These are phyloP conservation scores for Cabera pusaria DNA, from an alignment of 2,888 invertebrate species.

Conservation along the genomic window DNA sequence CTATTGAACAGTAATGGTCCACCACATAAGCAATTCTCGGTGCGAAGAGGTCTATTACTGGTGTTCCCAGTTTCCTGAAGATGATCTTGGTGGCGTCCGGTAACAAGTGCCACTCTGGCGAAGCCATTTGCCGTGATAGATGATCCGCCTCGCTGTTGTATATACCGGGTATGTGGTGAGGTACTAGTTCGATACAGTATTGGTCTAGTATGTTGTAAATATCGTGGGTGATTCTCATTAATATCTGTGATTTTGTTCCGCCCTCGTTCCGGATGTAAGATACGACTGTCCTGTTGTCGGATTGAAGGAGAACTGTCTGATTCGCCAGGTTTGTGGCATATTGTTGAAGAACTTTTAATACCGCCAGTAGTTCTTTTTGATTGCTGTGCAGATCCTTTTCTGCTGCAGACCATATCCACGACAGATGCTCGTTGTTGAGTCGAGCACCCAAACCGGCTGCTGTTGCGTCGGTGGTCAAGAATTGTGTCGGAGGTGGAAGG, in stretches of 20 bases:
- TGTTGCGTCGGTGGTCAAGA: slow-evolving; percentile 13
- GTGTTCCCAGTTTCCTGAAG: slow-evolving; percentile 7
- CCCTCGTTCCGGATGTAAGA: slow-evolving; percentile 8
- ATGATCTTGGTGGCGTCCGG: neutral
- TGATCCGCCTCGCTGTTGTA: slow-evolving; percentile 9
- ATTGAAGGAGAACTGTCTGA: slow-evolving; percentile 1
- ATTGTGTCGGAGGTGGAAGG: slow-evolving; percentile 4
- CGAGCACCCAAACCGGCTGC: slow-evolving; percentile 13
- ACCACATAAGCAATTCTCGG: slow-evolving; percentile 31
- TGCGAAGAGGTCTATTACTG: slow-evolving; percentile 34
- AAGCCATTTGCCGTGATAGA: neutral
- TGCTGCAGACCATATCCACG: neutral
- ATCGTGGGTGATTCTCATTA: neutral
- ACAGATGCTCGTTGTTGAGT: slow-evolving; percentile 1
- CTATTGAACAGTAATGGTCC: slow-evolving; percentile 20
- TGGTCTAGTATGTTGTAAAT: neutral
- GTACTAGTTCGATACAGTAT: neutral
- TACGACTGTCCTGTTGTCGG: slow-evolving; percentile 9
- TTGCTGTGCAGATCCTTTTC: slow-evolving; percentile 12
- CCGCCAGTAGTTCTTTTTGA: slow-evolving; percentile 5
- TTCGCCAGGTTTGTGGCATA: neutral
- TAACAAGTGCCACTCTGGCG: slow-evolving; percentile 10
- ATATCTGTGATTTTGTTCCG: slow-evolving; percentile 2
- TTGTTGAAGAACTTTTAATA: slow-evolving; percentile 1
- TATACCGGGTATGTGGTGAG: slow-evolving; percentile 6